phyloP scores from a whole-genome alignment of 2,113 vertebrate genomes.

The Stomatorhinus ivindoensis region DNA sequence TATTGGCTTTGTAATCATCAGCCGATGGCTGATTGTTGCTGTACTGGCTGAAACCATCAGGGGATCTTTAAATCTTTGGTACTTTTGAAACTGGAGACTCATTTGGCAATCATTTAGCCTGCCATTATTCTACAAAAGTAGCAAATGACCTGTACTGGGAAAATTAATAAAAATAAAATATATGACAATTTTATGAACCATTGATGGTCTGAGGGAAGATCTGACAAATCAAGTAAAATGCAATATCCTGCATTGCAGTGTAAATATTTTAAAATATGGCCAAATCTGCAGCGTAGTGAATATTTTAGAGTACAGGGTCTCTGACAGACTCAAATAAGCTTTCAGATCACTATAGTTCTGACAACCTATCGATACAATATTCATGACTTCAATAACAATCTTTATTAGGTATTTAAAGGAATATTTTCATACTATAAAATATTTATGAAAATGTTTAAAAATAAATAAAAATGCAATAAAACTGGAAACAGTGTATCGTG shows the following conservation, averaged over 20 bases:
- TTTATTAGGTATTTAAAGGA: constrained; percentile 5
- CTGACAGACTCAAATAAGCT: background rate
- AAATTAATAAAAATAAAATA: background rate
- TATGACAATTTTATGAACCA: background rate
- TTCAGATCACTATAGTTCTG: background rate
- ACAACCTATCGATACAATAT: background rate
- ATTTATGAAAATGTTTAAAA: background rate
- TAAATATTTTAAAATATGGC: background rate
- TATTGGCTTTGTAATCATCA: background rate
- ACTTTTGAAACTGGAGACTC: background rate
- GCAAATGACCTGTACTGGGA: background rate
- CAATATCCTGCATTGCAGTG: background rate
- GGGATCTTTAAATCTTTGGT: background rate
- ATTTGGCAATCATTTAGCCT: background rate
- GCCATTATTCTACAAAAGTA: background rate
- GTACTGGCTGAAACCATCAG: background rate
- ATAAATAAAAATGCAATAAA: background rate
- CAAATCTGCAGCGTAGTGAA: background rate
- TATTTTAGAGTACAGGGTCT: background rate
- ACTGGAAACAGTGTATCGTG: background rate
- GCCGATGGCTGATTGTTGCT: background rate
- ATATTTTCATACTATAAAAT: constrained; percentile 11
- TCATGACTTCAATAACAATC: background rate
- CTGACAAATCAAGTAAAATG: background rate
- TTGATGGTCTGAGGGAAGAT: background rate